Base-by-base conservation (phyloP, 2,888 invertebrate species). In the Argyra leucocephala region DNA sequence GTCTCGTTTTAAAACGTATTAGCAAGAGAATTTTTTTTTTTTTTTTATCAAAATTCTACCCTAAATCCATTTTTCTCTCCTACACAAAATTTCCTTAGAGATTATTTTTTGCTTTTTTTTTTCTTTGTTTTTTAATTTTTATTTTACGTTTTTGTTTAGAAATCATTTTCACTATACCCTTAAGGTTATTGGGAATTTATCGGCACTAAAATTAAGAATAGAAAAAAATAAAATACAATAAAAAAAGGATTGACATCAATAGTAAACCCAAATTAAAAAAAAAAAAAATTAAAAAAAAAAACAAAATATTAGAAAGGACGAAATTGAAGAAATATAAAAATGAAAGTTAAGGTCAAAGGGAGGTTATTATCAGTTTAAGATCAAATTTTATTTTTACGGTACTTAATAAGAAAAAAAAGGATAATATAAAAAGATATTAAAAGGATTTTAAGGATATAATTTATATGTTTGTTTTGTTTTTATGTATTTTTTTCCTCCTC, bases 401-500 rank as follows among this genome's bases (percentile, higher is more conserved):
- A n/a, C 48, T 18, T 48, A 48, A 48, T 15, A 15, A 18, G 15
- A 9, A 48, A 48, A 48, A 48, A 48, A 48, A 48, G 18, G 48
- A 48, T 18, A n/a, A 48, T 48, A 48, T 48, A 48, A 48, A 15
- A 48, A 15, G 48, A 48, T 48, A 48, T 48, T 48, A 48, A 48
- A 48, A 48, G 48, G 48, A 48, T 48, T 48, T 48, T 48, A 48
- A 48, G 48, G 48, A 48, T 48, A 48, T 18, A 48, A 48, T 48
- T 48, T 48, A 48, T 48, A 48, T 48, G 18, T 48, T 9, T 48
- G 15, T 48, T 37, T 37, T 37, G 12, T n/a, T 12, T 18, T 48
- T 15, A 37, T n/a, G n/a, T n/a, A n/a, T n/a, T n/a, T n/a, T n/a
- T n/a, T n/a, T n/a, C n/a, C n/a, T n/a, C n/a, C n/a, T n/a, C n/a